A percentile compares a stretch with the other conserved stretches of the same genome.
These are phyloP conservation scores for Dufourea novaeangliae DNA, from an alignment of 1,140 invertebrate species.

Conservation along the genomic window DNA sequence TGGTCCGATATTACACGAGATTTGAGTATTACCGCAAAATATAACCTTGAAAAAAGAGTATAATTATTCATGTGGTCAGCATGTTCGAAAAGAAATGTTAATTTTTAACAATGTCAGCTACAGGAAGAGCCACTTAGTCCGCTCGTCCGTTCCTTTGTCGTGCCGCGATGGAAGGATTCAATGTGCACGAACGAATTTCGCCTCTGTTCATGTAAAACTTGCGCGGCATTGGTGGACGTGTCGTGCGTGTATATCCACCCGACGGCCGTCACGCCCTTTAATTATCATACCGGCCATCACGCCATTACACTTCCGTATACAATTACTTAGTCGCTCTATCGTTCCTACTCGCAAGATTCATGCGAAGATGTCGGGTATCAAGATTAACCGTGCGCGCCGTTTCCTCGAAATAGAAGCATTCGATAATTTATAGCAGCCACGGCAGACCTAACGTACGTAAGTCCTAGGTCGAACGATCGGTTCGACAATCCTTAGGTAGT, in stretches of 20 bases:
- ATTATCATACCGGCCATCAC: conserved; percentile 60
- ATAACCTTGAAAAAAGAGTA: background rate
- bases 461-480: background rate
- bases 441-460: background rate
- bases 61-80: background rate
- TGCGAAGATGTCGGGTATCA: conserved; percentile 51
- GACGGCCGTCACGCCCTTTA: conserved; percentile 61
- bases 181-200: conserved; percentile 18
- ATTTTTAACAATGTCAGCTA: background rate
- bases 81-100: background rate
- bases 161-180: background rate
- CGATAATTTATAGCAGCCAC: conserved; percentile 35
- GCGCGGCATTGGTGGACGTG: conserved; percentile 13
- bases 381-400: conserved; percentile 46
- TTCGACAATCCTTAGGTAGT: background rate
- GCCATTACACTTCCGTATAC: conserved; percentile 60
- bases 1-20: no score
- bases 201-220: conserved; percentile 16
- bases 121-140: background rate
- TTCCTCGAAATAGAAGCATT: conserved; percentile 56
- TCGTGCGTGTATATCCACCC: conserved; percentile 27
- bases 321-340: conserved; percentile 61
- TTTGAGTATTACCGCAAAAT: no score
- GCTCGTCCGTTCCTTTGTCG: background rate
- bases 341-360: conserved; percentile 41